Conservation (phyloP, 2,888 invertebrate species). For the Protonemura montana region DNA sequence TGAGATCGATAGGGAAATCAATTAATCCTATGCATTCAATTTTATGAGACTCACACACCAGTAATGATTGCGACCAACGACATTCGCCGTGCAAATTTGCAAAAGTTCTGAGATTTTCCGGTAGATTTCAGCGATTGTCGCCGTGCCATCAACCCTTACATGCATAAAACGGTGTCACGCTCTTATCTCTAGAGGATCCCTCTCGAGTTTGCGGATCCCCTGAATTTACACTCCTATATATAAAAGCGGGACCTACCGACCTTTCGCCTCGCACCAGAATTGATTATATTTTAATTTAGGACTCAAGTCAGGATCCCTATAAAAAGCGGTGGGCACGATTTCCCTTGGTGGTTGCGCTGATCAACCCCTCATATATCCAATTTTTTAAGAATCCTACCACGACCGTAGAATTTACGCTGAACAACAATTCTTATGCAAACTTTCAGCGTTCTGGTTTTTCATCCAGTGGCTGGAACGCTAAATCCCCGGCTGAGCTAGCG, state of each 20-base stretch:
- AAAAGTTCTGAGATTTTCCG: too few relatives aligned
- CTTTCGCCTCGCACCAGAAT: constrained; percentile 24
- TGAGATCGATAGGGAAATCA: background rate
- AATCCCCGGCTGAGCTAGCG: background rate
- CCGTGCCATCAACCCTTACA: too few relatives aligned
- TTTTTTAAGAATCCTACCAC: background rate
- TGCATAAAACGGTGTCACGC: too few relatives aligned
- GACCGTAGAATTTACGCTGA: background rate
- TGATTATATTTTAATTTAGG: constrained; percentile 40
- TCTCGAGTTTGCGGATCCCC: background rate
- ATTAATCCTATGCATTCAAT: too few relatives aligned
- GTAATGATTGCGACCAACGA: too few relatives aligned
- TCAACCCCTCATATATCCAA: background rate
- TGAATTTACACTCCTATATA: background rate
- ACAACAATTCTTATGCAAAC: constrained; percentile 14
- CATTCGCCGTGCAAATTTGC: too few relatives aligned
- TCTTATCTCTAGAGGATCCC: too few relatives aligned
- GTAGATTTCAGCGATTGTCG: too few relatives aligned
- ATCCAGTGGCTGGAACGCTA: background rate
- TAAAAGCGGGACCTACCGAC: background rate
- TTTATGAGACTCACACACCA: too few relatives aligned
- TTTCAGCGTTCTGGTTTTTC: background rate
- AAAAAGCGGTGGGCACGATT: background rate
- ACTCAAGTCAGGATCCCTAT: constrained; percentile 35
- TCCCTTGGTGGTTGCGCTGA: constrained; percentile 8